phyloP scores from a whole-genome alignment of 1,140 invertebrate genomes.

The Platorchestia sp. region DNA sequence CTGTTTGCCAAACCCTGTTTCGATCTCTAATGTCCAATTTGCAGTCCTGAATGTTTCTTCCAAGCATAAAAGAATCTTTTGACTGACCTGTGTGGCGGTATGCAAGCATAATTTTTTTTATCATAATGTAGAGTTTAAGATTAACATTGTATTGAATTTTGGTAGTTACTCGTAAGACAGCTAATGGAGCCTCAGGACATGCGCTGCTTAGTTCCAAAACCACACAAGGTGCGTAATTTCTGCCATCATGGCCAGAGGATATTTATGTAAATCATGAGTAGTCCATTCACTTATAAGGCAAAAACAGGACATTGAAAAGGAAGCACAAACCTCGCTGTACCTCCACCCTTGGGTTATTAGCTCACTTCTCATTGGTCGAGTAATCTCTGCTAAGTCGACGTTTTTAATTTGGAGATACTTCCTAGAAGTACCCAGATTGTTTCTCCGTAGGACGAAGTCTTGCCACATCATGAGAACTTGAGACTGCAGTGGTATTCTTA shows the following conservation, averaged over 20 bases:
- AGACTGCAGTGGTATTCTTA: neutral
- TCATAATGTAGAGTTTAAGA: neutral
- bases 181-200: neutral
- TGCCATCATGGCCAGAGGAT: neutral
- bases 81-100: neutral
- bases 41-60: neutral
- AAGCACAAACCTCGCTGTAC: neutral
- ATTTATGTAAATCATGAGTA: neutral
- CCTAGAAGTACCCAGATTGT: neutral
- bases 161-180: neutral
- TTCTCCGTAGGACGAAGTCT: neutral
- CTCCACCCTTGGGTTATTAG: neutral
- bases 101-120: neutral
- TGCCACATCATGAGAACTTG: neutral
- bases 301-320: neutral
- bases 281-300: neutral
- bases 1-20: neutral
- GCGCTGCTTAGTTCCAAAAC: neutral
- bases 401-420: slow-evolving; percentile 22
- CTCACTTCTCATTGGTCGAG: neutral
- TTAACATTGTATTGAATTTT: neutral
- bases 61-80: neutral
- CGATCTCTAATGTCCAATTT: neutral
- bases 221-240: neutral
- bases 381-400: slow-evolving; percentile 2